Percentiles rank a stretch among this genome's conserved stretches.
phyloP scores from a whole-genome alignment of 2,888 invertebrate species.

The Calliopum simillimum region DNA sequence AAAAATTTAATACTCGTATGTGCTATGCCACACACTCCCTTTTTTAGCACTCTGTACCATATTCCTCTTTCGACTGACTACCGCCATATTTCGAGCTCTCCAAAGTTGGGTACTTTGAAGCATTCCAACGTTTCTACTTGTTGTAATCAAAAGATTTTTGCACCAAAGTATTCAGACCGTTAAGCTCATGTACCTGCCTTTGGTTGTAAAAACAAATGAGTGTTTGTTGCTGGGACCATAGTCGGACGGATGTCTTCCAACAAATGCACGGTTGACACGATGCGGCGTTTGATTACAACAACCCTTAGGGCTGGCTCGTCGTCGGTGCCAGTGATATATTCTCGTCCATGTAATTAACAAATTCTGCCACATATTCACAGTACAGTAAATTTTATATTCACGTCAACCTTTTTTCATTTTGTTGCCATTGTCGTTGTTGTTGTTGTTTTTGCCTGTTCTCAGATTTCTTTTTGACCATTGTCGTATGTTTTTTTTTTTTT shows the following conservation, averaged over 20 bases:
- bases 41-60: too few species aligned
- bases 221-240: too few species aligned
- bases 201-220: neutral
- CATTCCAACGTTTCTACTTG: conserved; percentile 3
- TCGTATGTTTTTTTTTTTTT: neutral
- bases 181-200: neutral
- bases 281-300: conserved; percentile 11
- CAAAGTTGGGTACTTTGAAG: neutral
- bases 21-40: too few species aligned
- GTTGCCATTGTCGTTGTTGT: neutral
- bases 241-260: neutral
- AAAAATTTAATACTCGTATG: too few species aligned
- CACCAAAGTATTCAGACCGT: neutral
- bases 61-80: too few species aligned
- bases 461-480: too few species aligned
- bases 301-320: conserved; percentile 13
- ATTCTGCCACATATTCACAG: conserved; percentile 27
- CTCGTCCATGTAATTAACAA: conserved; percentile 27
- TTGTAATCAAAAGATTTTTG: neutral
- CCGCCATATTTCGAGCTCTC: too few species aligned
- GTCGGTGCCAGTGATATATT: conserved; percentile 10
- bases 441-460: neutral
- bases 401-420: neutral
- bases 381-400: conserved; percentile 12
- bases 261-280: neutral